A percentile compares a stretch with the other conserved stretches of the same genome.
These are phyloP conservation scores for Merodon equestris DNA, from an alignment of 2,888 invertebrate genomes.

Conservation along the genomic window DNA sequence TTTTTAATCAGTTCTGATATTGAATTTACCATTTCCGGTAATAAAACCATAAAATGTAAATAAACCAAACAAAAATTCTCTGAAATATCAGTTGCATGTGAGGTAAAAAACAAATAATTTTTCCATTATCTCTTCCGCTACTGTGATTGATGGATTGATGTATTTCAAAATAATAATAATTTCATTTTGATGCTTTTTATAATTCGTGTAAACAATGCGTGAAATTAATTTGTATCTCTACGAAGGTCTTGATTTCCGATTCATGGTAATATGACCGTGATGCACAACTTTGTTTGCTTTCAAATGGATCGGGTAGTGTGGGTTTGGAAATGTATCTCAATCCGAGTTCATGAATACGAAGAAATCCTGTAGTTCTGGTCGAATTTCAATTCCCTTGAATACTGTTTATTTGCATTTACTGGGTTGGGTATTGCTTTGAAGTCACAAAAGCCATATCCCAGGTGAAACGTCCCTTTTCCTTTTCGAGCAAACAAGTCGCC, in stretches of 20 bases:
- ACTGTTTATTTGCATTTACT: conserved; percentile 6
- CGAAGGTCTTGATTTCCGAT: not conserved
- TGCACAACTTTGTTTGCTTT: conserved; percentile 23
- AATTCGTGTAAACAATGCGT: conserved; percentile 36
- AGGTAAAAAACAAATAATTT: conserved; percentile 34
- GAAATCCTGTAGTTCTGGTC: not conserved
- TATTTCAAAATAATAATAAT: conserved; percentile 34
- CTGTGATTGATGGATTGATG: conserved; percentile 45
- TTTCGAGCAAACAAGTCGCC: not conserved
- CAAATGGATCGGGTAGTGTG: too few relatives aligned
- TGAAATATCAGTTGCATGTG: not conserved
- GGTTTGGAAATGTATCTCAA: too few relatives aligned
- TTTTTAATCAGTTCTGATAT: conserved; percentile 35
- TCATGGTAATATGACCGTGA: too few relatives aligned
- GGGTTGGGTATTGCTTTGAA: conserved; percentile 3
- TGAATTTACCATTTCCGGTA: conserved; percentile 30
- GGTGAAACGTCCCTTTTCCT: conserved; percentile 17
- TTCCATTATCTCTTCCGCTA: conserved; percentile 39
- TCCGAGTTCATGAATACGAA: too few relatives aligned
- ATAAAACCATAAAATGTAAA: conserved; percentile 9
- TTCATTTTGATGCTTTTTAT: conserved; percentile 13
- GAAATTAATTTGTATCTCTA: conserved; percentile 56
- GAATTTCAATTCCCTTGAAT: not conserved
- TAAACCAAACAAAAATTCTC: not conserved
- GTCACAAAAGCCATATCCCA: conserved; percentile 25